These are phyloP conservation scores for Sinhomidia bicolor DNA, from an alignment of 2,888 invertebrate species.

Conservation along the genomic window DNA sequence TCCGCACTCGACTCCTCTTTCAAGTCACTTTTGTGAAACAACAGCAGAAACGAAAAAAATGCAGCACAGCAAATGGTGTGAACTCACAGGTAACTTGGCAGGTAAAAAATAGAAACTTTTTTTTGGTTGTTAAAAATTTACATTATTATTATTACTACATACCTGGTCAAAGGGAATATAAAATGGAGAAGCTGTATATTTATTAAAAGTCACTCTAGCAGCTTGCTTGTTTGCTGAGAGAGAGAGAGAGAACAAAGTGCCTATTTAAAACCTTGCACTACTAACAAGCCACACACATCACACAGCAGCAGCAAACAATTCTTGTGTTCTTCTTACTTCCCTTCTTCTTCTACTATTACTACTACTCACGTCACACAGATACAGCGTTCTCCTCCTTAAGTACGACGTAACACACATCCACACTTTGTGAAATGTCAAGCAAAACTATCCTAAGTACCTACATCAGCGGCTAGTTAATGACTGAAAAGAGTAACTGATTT, in stretches of 20 bases:
- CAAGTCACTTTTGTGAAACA: background rate
- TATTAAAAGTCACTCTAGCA: background rate
- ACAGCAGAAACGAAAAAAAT: too few relatives aligned
- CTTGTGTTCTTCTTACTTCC: too few relatives aligned
- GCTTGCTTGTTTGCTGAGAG: too few relatives aligned
- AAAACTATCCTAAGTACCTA: slow-evolving; percentile 50
- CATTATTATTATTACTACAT: background rate
- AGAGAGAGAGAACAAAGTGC: too few relatives aligned
- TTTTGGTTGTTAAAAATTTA: background rate
- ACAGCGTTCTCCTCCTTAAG: too few relatives aligned
- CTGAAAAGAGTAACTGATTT: slow-evolving; percentile 63
- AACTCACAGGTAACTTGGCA: slow-evolving; percentile 21
- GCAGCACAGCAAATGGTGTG: too few relatives aligned
- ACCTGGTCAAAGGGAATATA: background rate
- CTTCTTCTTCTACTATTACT: too few relatives aligned
- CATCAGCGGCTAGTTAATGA: slow-evolving; percentile 62
- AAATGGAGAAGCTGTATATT: background rate
- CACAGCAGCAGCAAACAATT: background rate
- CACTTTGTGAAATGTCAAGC: slow-evolving; percentile 46
- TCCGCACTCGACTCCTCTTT: background rate
- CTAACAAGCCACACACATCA: background rate
- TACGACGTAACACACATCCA: too few relatives aligned
- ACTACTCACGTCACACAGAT: too few relatives aligned
- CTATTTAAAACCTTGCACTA: too few relatives aligned
- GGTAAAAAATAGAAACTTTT: slow-evolving; percentile 19